These are phyloP conservation scores for Haemorhous mexicanus DNA, from an alignment of 2,113 vertebrate species.

Conservation along the genomic window DNA sequence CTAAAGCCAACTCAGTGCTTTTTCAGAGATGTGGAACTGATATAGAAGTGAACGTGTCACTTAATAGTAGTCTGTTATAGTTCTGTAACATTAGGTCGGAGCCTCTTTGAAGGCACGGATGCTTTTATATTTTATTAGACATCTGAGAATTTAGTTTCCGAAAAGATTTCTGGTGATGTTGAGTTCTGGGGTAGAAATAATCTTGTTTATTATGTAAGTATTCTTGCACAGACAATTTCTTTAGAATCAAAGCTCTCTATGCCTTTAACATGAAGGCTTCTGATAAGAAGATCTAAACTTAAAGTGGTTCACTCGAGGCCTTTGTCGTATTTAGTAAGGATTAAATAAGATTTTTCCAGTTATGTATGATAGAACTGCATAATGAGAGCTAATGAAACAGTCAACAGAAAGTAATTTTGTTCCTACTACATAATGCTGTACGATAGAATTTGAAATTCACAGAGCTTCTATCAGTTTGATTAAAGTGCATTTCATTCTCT, in stretches of 20 bases:
- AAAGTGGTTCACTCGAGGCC: neutral
- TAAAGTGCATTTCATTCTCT: neutral
- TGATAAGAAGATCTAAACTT: neutral
- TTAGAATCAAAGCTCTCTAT: neutral
- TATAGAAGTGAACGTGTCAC: neutral
- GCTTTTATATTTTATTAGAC: neutral
- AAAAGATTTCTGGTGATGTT: neutral
- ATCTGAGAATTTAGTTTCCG: neutral
- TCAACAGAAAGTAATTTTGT: neutral
- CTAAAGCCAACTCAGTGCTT: neutral
- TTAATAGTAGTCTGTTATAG: neutral
- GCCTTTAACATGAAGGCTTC: neutral
- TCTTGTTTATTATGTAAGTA: neutral
- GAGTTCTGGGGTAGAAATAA: neutral
- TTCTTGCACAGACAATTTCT: neutral
- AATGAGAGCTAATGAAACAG: neutral
- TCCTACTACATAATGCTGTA: neutral
- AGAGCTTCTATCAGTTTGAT: neutral
- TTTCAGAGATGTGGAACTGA: neutral
- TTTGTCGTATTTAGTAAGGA: neutral
- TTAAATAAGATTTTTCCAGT: constrained; percentile 1
- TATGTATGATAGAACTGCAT: neutral
- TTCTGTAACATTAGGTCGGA: neutral
- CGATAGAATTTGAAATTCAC: neutral
- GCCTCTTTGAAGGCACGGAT: neutral